Percentiles rank a stretch among this genome's conserved stretches.
Conservation (phyloP, 2,797 vertebrate genomes). For the Pristis pectinata region DNA sequence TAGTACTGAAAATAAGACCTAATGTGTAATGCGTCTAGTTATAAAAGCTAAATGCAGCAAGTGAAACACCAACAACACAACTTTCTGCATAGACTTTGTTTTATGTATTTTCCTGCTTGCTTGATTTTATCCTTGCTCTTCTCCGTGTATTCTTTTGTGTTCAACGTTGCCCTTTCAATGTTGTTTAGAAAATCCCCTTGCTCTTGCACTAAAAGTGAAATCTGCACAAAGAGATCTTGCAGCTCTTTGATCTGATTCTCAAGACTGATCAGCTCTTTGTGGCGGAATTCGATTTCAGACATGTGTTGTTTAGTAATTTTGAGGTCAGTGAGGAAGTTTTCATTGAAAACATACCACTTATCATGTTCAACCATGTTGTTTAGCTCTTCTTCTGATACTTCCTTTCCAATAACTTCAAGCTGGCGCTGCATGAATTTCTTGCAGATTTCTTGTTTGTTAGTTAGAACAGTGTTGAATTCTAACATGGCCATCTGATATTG, state of each 20-base stretch:
- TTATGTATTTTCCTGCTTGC: conserved; percentile 75
- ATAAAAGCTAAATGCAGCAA: conserved; percentile 59
- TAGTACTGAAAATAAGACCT: neutral
- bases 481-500: conserved; percentile 76
- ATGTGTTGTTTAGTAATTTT: conserved; percentile 82
- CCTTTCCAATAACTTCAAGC: conserved; percentile 80
- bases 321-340: conserved; percentile 80
- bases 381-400: conserved; percentile 76
- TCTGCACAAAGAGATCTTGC: conserved; percentile 78
- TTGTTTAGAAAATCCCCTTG: conserved; percentile 79
- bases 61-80: conserved; percentile 86
- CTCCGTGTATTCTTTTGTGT: conserved; percentile 74
- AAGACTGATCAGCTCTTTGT: conserved; percentile 78
- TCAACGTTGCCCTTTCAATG: conserved; percentile 76
- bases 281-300: conserved; percentile 86
- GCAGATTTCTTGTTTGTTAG: conserved; percentile 81
- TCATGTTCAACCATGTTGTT: conserved; percentile 82
- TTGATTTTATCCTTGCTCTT: conserved; percentile 77
- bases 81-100: conserved; percentile 70
- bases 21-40: neutral
- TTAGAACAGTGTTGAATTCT: conserved; percentile 73
- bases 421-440: conserved; percentile 83
- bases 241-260: conserved; percentile 88
- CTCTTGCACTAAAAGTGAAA: conserved; percentile 81
- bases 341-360: conserved; percentile 93